These are phyloP conservation scores for Lycodopsis pacificus DNA, from an alignment of 2,797 vertebrate genomes.

Conservation along the genomic window DNA sequence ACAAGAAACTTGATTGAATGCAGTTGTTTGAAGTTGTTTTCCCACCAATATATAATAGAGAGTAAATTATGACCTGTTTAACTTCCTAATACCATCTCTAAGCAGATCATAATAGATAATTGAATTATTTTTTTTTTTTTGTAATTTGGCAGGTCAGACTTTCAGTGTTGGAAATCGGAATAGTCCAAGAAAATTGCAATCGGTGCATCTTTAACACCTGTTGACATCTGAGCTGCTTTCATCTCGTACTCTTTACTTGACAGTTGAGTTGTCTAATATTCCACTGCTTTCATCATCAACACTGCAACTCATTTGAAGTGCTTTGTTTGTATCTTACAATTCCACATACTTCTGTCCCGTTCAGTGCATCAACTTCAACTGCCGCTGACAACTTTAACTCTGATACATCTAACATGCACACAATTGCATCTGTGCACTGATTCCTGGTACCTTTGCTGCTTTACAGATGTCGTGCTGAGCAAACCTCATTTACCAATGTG, in stretches of 20 bases:
- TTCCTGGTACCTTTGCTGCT: not conserved
- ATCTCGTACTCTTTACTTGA: not conserved
- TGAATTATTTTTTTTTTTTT: not conserved
- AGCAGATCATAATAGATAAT: not conserved
- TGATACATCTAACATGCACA: not conserved
- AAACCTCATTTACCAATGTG: not conserved
- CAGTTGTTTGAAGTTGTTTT: not conserved
- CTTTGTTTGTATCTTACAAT: not conserved
- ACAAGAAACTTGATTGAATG: not conserved
- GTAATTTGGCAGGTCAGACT: not conserved
- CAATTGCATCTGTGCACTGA: not conserved
- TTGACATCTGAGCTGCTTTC: not conserved
- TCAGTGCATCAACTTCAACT: not conserved
- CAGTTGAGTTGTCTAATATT: not conserved
- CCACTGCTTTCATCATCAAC: not conserved
- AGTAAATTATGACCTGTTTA: not conserved
- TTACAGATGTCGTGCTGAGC: not conserved
- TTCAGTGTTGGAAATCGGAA: not conserved
- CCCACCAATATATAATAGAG: not conserved
- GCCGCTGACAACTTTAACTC: not conserved
- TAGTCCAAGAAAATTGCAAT: no score
- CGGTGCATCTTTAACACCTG: not conserved
- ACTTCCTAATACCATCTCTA: not conserved
- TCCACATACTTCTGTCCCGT: not conserved
- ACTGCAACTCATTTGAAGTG: not conserved